Base-by-base conservation (phyloP, 2,888 invertebrate genomes). In the Drosophila vallismaia region DNA sequence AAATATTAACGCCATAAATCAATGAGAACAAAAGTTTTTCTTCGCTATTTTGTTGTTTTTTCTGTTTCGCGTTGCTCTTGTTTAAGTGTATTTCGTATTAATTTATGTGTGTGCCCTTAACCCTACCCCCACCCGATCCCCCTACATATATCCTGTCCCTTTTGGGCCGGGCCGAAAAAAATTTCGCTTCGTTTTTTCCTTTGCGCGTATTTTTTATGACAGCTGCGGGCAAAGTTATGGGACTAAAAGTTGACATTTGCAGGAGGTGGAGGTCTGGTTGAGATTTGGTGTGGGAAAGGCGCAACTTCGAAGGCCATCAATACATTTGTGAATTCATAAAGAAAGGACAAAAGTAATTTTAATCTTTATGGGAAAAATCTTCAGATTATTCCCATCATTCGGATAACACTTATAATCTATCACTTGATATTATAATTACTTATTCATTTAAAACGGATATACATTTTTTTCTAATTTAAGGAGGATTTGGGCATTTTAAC, bases 1-100 rank as follows among this genome's bases (percentile, higher is more conserved):
- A 84, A 82, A 84, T 84, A 84, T 84, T 82, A 84, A 71, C 71
- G 84, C 84, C 70, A 84, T 84, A 84, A 84, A 84, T 84, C 84
- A 84, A 88, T 84, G 76, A 68, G 70, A 40, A 54, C 29, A 62
- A 57, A 71, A 71, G 45, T 55, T 73, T 31, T 52, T 42, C 60
- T 49, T 14, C 60, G 76, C 55, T 79, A 68, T 19, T 19, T 19
- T 57, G 63, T 71, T 76, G 50, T 56, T 60, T 67, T 64, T 70
- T 70, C 81, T 75, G 72, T 42, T 19, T 19, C 40, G 9, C 40
- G 40, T 69, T 56, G 79, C 74, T 67, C 77, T 75, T 69, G 77
- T 84, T 82, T 80, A 77, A 86, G 78, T 80, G 80, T 48, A 64
- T 72, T 83, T 86, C 73, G 70, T 68, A 79, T 81, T 81, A 81